Conservation (phyloP, 2,113 vertebrate species). For the Petrocephalus microphthalmus region DNA sequence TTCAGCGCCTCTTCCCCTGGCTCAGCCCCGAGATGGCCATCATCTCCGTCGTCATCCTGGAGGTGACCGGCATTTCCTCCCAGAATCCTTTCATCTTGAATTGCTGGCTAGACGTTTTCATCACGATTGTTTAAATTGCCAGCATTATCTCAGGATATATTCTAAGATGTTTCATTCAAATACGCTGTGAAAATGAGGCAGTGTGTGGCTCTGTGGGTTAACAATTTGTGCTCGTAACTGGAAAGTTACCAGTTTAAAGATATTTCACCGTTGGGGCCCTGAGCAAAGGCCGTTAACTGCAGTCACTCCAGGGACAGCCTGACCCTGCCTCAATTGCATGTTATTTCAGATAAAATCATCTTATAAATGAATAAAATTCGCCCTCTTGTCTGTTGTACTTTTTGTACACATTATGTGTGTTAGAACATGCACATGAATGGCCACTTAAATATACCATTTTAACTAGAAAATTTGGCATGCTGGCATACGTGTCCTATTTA, state of each 20-base stretch:
- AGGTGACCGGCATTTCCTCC: conserved; percentile 60
- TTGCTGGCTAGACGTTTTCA: not conserved
- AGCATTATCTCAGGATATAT: not conserved
- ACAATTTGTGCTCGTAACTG: no score
- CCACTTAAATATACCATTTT: not conserved
- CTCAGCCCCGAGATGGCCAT: conserved; percentile 92
- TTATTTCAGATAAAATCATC: not conserved
- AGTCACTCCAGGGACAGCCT: not conserved
- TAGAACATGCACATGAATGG: not conserved
- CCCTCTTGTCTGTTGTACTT: not conserved
- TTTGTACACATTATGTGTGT: not conserved
- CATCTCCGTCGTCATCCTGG: conserved; percentile 90
- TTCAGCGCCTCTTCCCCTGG: conserved; percentile 90
- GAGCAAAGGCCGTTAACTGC: not conserved
- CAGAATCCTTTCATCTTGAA: not conserved
- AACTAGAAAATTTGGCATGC: not conserved
- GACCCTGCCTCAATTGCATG: not conserved
- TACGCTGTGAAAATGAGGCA: not conserved
- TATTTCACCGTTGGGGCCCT: not conserved
- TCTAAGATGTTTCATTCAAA: not conserved
- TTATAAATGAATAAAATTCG: not conserved
- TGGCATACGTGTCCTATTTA: conserved; percentile 20
- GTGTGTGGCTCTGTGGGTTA: not conserved
- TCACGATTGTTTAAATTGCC: not conserved
- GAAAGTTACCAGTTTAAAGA: not conserved